Base-by-base conservation (phyloP, 2,888 invertebrate genomes). In the Tachina fera region DNA sequence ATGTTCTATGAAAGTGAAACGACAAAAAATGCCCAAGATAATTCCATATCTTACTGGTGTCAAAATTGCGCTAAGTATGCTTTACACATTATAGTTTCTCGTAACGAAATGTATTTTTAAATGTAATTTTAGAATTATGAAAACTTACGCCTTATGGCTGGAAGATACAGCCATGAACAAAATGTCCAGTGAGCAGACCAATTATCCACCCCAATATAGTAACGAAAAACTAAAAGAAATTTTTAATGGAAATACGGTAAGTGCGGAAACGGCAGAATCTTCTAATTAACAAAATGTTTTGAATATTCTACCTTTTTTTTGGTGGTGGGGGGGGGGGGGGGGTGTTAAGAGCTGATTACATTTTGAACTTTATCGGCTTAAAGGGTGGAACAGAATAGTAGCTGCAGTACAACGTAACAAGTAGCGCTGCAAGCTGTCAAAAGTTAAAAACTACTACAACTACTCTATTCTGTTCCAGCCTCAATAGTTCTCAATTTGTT, bases 91-190 rank as follows among this genome's bases (percentile, higher is more conserved):
- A 47, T 5, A 49, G 0, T 39, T 58, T 31, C 53, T 58, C 6
- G 11, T n/a, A 53, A 22, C 8, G 0, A 60, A 19, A 58, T 49
- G 65, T 22, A 45, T 11, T 31, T n/a, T 71, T 8, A 6, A n/a
- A 8, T 51, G 2, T 14, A 49, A 14, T 83, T 81, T 41, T 84
- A 95, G 95, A 88, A 92, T 95, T 74, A 95, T 95, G 90, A 94
- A 94, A 89, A 95, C 96, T 1, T 95, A 95, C 89, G 93, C 93
- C 0, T 92, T 96, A 19, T 97, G 97, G 97, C 91, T 97, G 78
- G 96, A 97, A 90, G 97, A 97, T 89, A 95, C 96, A 0, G 93
- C 95, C 82, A 93, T 97, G 3, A 96, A 96, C 90, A 95, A 95
- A 89, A 89, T 92, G 14, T 83, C 90, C 8, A 89, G 88, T 31